phyloP scores from a whole-genome alignment of 2,888 invertebrate genomes.

The Sminthurinus aureus region DNA sequence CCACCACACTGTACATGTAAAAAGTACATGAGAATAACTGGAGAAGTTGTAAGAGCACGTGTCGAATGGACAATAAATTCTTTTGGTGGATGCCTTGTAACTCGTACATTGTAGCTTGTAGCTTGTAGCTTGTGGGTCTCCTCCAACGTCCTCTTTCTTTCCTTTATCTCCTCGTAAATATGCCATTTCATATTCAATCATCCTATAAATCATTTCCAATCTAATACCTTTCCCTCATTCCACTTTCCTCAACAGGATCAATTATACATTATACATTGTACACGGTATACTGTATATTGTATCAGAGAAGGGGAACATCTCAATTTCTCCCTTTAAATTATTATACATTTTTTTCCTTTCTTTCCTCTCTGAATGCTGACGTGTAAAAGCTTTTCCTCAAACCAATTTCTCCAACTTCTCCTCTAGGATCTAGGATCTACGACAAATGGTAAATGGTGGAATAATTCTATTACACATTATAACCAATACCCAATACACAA shows the following conservation, averaged over 20 bases:
- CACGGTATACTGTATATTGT: neutral
- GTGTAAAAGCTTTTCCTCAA: constrained; percentile 1
- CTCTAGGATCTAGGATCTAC: neutral
- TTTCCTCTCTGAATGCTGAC: neutral
- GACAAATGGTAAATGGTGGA: neutral
- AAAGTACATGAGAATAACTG: neutral
- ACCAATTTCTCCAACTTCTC: neutral
- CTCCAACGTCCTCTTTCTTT: constrained; percentile 34
- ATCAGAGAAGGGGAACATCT: constrained; percentile 6
- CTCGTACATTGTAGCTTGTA: no score
- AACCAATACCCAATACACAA: no score
- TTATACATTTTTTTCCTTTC: neutral
- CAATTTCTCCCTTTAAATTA: constrained; percentile 21
- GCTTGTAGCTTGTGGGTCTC: constrained; percentile 2
- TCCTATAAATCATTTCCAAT: constrained; percentile 48
- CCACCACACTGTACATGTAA: no score
- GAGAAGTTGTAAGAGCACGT: constrained; percentile 41
- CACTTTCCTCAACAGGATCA: constrained; percentile 29
- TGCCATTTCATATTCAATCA: constrained; percentile 52
- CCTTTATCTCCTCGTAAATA: constrained; percentile 53
- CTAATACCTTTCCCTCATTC: constrained; percentile 36
- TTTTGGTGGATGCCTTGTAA: constrained; percentile 26
- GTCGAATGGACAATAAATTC: constrained; percentile 51
- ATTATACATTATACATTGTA: constrained; percentile 9
- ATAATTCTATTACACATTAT: neutral